phyloP scores from a whole-genome alignment of 2,888 invertebrate species.

The Agapetus fuscipes region DNA sequence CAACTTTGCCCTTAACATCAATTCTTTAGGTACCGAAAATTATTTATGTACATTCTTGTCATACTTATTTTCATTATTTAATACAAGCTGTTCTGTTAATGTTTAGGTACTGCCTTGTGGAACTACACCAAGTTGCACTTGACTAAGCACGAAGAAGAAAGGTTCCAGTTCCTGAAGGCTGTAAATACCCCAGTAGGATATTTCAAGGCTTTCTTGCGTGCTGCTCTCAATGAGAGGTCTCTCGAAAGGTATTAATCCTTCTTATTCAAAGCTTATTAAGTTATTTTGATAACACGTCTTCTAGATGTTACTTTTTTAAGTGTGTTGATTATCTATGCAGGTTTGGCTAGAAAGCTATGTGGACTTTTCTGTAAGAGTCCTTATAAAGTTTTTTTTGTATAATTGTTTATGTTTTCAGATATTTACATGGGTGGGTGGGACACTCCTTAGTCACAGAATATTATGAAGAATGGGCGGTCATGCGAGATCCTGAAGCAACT shows the following conservation, averaged over 20 bases:
- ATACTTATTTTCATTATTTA: slow-evolving; percentile 3
- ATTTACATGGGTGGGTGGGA: slow-evolving; percentile 65
- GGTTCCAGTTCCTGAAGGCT: slow-evolving; percentile 57
- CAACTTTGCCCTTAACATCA: slow-evolving; percentile 42
- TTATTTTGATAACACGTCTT: too few species aligned
- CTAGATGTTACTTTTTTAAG: too few species aligned
- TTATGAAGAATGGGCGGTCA: slow-evolving; percentile 81
- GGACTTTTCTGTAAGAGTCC: too few species aligned
- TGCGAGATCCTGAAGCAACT: slow-evolving; percentile 70
- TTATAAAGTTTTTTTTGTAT: too few species aligned
- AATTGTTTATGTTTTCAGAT: too few species aligned
- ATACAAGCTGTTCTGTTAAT: slow-evolving; percentile 7
- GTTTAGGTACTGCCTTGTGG: slow-evolving; percentile 58
- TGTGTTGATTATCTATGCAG: too few species aligned
- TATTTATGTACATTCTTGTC: too few species aligned
- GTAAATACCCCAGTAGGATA: slow-evolving; percentile 57
- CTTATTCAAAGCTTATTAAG: too few species aligned
- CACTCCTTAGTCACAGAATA: slow-evolving; percentile 56
- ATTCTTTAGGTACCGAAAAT: slow-evolving; percentile 34
- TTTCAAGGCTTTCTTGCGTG: slow-evolving; percentile 81
- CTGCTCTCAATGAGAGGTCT: slow-evolving; percentile 84
- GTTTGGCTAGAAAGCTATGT: too few species aligned
- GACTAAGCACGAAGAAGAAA: slow-evolving; percentile 79
- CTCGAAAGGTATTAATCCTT: slow-evolving; percentile 55
- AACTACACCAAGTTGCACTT: slow-evolving; percentile 68